Conservation (phyloP, 2,888 invertebrate genomes). For the Frankliniella intonsa region DNA sequence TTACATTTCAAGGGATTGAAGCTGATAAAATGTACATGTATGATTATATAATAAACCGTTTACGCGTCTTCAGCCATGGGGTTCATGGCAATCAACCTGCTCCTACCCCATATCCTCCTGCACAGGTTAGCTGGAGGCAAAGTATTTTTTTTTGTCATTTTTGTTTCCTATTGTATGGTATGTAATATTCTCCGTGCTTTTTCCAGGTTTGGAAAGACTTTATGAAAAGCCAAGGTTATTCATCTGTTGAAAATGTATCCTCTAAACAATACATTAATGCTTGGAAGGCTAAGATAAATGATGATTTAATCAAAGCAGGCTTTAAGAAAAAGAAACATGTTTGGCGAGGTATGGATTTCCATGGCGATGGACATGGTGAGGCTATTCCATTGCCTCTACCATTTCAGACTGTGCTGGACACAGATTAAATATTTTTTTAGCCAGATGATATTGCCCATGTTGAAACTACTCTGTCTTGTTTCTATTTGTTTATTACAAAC, state of each 20-base stretch:
- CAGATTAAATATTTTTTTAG: not conserved
- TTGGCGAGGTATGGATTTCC: not conserved
- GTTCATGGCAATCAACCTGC: conserved; percentile 47
- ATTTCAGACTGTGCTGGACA: not conserved
- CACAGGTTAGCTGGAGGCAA: conserved; percentile 43
- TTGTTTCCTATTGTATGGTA: not conserved
- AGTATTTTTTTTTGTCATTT: not conserved
- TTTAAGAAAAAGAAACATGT: conserved; percentile 1
- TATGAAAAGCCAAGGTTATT: not conserved
- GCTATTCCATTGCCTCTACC: not conserved
- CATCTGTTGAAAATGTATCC: not conserved
- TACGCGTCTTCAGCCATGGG: conserved; percentile 49
- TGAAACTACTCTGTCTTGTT: not conserved
- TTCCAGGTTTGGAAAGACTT: conserved; percentile 12
- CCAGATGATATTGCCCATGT: not conserved
- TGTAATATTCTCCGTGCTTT: no score
- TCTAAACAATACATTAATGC: not conserved
- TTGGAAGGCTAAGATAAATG: conserved; percentile 12
- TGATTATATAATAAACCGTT: conserved; percentile 52
- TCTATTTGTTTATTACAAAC: not conserved
- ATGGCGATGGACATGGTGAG: not conserved
- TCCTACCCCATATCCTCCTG: conserved; percentile 46
- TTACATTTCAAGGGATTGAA: conserved; percentile 51
- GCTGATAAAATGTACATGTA: conserved; percentile 52
- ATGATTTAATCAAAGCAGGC: not conserved